Base-by-base conservation (phyloP, 2,888 invertebrate genomes). In the Platycheirus rosarum region DNA sequence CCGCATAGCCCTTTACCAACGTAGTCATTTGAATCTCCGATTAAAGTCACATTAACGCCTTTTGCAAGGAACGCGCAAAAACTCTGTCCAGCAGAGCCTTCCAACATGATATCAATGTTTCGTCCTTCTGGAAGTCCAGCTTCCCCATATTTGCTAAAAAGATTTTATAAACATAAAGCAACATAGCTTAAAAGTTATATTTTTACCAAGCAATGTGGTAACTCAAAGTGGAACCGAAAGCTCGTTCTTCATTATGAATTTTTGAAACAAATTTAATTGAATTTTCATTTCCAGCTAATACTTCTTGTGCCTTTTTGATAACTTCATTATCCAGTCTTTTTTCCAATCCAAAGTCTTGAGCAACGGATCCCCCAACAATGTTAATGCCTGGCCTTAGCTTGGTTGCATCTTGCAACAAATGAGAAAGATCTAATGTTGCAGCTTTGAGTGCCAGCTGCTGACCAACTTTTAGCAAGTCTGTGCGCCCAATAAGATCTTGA, bases 11-110 rank as follows among this genome's bases (percentile, higher is more conserved):
- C 97, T 88, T 95, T 95, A 91, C 98, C 98, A 82, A 99, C 99
- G 90, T 99, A 99, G 90, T 99, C 99, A 89, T 99, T 99, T 29
- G 98, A 95, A 91, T 99, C 99, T 46, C 99, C 99, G 90, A 97
- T 98, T 14, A 99, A 92, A 0, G 95, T 96, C 2, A 98, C 95
- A 65, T 94, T 94, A 68, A 99, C 93, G 20, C 99, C 99, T 85
- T 94, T 95, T 0, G 96, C 95, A 86, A 99, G 92, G 92, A 99
- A 99, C 5, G 99, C 99, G 90, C 99, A 97, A 92, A 99, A 99
- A 89, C 98, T 99, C 92, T 99, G 99, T 9, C 99, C 99, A 8
- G 98, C 99, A 2, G 98, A 97, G 13, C 99, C 99, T 49, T 92
- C 94, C 85, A 99, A 92, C 40, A 93, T 93, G 68, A 99, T 95